Base-by-base conservation (phyloP, 2,113 vertebrate species). In the Naja naja region DNA sequence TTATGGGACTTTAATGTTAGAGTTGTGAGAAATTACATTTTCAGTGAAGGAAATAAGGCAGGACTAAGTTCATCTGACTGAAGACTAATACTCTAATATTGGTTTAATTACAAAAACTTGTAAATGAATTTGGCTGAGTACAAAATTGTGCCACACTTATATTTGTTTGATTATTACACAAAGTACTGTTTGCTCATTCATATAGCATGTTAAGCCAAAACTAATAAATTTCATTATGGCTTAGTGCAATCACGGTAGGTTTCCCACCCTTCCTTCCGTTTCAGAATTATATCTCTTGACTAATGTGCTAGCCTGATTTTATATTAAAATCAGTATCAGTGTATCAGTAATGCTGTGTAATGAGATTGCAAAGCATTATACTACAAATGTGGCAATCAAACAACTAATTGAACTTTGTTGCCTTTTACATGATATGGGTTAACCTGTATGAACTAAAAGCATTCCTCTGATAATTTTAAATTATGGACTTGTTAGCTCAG, bases 401-500 rank as follows among this genome's bases (percentile, higher is more conserved):
- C 14, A 45, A 39, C 20, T n/a, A 55, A 34, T 11, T 89, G 12
- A 5, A 16, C 1, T 74, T 92, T 91, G 12, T 30, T 69, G 22
- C 64, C 20, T 23, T 69, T 93, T 60, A 47, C 20, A 55, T 74
- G 49, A 88, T 90, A 16, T 23, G 49, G 12, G 39, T 74, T 81
- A 81, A 87, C n/a, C 7, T n/a, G 7, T 60, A 9, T 4, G n/a
- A 23, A 23, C 5, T 0, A 1, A 0, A 45, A 30, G 43, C 22
- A 54, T 94, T 90, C 34, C 88, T 8, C 4, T 47, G 25, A 34
- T 30, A 4, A 87, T 47, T 56, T 52, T 52, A 25, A 47, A 60
- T 52, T 58, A 16, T 87, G 9, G 34, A 34, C 22, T 11, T 56
- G 20, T 23, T 89, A 8, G 5, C 53, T 55, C 53, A 34, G 20